Evolutionary conservation across 1,140 invertebrate genomes (phyloP), one percentile per base, ranked within the genome.

Genomic region (Homalodisca vitripennis): DNA sequence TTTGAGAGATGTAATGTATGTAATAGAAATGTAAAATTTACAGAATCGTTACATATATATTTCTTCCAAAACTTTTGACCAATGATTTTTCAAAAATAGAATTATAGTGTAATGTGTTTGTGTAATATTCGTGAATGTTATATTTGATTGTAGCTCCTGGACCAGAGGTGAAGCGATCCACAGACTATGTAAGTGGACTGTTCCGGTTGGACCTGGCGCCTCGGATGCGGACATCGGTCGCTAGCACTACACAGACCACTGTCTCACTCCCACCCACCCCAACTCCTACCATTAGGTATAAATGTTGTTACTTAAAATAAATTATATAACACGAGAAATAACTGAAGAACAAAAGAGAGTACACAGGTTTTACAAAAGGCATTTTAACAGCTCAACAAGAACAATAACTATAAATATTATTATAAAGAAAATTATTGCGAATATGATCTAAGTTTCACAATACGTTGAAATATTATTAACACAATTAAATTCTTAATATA

Each of bases 101-200:
- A 46, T n/a, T 12, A 46, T 70, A 66, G 27, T 67, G 66, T 68
- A 62, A 70, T 1, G 6, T 57, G 17, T 20, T 30, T 68, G 41
- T 71, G 66, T n/a, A n/a, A n/a, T n/a, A n/a, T n/a, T 46, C n/a
- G 41, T 12, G 41, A 46, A 12, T 46, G 10, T 55, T 20, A 10
- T 55, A 70, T 71, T 48, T 69, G 20, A 63, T 80, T 82, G 71
- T 77, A 87, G 87, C 88, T 81, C 86, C 88, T 80, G 84, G 84
- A 77, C 86, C 87, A 55, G 87, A 89, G 72, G 84, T 87, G 73
- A 92, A 91, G 80, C 90, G 88, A 73, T 84, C 88, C 29, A 87
- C 88, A 68, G 89, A 93, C 77, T 93, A 92, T 78, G 89, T 94
- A 74, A 86, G 86, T 76, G 91, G 90, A 67, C 78, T 94, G 57